phyloP scores from a whole-genome alignment of 2,888 invertebrate species.

The Junonia oenone region DNA sequence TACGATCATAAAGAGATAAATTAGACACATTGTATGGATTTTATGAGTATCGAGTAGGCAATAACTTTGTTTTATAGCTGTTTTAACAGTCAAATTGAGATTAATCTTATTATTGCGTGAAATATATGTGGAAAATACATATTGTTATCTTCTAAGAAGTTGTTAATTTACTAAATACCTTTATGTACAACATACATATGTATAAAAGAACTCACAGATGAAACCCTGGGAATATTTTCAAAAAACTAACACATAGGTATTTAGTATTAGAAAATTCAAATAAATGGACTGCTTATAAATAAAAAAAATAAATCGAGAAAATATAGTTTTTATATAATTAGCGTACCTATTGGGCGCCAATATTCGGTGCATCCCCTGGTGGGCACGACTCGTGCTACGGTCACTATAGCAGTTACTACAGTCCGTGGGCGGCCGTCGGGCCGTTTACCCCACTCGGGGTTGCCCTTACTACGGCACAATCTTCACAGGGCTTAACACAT shows the following conservation, averaged over 20 bases:
- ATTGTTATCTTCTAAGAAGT: neutral
- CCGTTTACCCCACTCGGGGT: constrained; percentile 49
- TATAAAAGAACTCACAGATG: too few relatives aligned
- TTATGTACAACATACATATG: neutral
- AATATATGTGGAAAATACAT: neutral
- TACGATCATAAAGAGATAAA: neutral
- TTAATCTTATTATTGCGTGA: neutral
- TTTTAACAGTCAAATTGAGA: neutral
- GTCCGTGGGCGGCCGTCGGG: constrained; percentile 59
- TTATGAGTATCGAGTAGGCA: neutral
- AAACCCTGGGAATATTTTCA: too few relatives aligned
- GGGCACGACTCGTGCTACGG: constrained; percentile 43
- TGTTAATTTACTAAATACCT: neutral
- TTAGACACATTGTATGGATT: neutral
- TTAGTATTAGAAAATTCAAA: too few relatives aligned
- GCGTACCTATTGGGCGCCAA: constrained; percentile 39
- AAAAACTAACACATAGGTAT: too few relatives aligned
- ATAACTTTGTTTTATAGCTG: neutral
- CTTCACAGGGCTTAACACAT: constrained; percentile 31
- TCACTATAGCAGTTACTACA: constrained; percentile 47
- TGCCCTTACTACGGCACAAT: constrained; percentile 40
- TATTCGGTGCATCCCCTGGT: constrained; percentile 49
- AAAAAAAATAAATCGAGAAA: too few relatives aligned
- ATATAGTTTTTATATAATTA: constrained; percentile 5
- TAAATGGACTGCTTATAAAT: too few relatives aligned